A percentile compares a stretch with the other conserved stretches of the same genome.
Evolutionary conservation across 1,140 invertebrate species (phyloP).

Genomic region (Episyrphus balteatus): DNA sequence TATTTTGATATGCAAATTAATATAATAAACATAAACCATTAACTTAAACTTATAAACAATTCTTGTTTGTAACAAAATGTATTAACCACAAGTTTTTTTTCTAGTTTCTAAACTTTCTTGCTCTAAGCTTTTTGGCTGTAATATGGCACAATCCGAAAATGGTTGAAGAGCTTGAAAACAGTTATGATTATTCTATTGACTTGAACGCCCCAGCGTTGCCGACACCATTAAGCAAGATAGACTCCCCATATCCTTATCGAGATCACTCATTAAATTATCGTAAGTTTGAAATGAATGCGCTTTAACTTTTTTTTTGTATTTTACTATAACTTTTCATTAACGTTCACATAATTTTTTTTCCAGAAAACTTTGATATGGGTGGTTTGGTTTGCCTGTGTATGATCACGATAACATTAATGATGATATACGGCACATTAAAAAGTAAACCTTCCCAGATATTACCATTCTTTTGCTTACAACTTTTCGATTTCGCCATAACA

Average conservation of each 20-base stretch:
- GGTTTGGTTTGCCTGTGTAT: conserved; percentile 67
- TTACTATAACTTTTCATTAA: neutral
- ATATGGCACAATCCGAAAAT: conserved; percentile 57
- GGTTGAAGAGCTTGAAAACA: conserved; percentile 42
- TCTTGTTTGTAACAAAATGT: too few species aligned
- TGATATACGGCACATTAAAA: conserved; percentile 72
- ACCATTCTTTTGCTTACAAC: conserved; percentile 79
- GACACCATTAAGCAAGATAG: conserved; percentile 55
- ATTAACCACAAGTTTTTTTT: too few species aligned
- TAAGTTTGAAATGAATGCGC: conserved; percentile 29
- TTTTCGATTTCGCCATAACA: conserved; percentile 79
- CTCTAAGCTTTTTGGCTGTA: conserved; percentile 56
- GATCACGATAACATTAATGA: conserved; percentile 63
- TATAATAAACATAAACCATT: too few species aligned
- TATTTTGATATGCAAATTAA: too few species aligned
- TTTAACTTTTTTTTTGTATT: neutral
- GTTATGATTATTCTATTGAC: conserved; percentile 34
- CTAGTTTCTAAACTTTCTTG: conserved; percentile 59
- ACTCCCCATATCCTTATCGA: conserved; percentile 47
- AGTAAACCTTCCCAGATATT: conserved; percentile 69
- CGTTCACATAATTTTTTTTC: conserved; percentile 22
- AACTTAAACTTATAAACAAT: too few species aligned
- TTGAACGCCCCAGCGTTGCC: conserved; percentile 43
- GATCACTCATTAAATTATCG: conserved; percentile 48
- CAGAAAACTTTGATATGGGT: conserved; percentile 69